Evolutionary conservation across 1,140 invertebrate genomes (phyloP), one percentile per base, ranked within the genome.

Genomic region (Drosophila serrata): DNA sequence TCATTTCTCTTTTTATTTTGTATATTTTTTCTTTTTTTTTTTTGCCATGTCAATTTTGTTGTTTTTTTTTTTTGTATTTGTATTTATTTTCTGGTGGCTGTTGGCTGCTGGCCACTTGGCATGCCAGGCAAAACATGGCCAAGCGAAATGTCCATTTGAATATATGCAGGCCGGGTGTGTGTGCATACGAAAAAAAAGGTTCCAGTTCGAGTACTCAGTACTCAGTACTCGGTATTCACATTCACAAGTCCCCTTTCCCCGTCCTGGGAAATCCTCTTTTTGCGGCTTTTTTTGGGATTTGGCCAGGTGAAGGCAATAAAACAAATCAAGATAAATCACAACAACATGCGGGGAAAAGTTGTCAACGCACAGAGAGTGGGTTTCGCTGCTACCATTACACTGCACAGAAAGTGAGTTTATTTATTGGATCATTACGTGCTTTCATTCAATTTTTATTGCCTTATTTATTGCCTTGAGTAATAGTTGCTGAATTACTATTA

Each of bases 1-100:
- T 88, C 82, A 86, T 86, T 86, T 86, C 82, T 86, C 82, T 86
- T 79, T 85, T 35, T 51, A n/a, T n/a, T n/a, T n/a, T n/a, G n/a
- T n/a, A n/a, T 49, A 49, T 49, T 49, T 29, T 42, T 80, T 75
- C 62, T 62, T 60, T 67, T 27, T 55, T 22, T 45, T 39, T 49
- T 61, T 80, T 81, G 72, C 45, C 65, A 65, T 67, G 75, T 49
- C 60, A 62, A 68, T 88, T 86, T 86, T 87, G 77, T 62, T 65
- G 27, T 72, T 75, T 60, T 85, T 86, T 79, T 64, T 61, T 68
- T 59, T 64, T 43, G 17, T 43, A 19, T 43, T 48, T 48, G 24
- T 48, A 12, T 48, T 75, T 48, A 12, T 29, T 75, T 74, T 75
- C 42, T 74, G 33, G 40, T 74, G 70, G 24, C 49, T 56, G 51